These are phyloP conservation scores for Phrynocephalus versicolor DNA, from an alignment of 2,113 vertebrate genomes.

Conservation along the genomic window DNA sequence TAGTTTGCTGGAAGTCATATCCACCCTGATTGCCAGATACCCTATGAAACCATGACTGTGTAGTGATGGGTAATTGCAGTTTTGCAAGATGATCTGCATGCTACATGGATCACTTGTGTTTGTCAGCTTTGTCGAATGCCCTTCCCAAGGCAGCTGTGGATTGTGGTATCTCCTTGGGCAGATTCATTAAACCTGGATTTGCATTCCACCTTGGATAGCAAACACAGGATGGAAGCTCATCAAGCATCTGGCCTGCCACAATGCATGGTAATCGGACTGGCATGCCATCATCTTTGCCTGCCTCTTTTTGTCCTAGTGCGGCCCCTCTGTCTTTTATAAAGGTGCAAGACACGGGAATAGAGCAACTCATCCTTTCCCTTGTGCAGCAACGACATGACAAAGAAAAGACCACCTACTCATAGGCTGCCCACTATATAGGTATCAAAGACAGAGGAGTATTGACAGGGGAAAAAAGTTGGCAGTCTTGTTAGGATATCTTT, in stretches of 20 bases:
- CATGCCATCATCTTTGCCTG: neutral
- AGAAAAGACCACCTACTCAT: neutral
- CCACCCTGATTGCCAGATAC: neutral
- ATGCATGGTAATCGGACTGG: neutral
- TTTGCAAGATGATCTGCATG: neutral
- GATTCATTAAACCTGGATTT: neutral
- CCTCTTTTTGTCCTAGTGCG: neutral
- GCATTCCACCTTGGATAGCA: neutral
- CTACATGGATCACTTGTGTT: neutral
- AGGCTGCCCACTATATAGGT: neutral
- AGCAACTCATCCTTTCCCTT: neutral
- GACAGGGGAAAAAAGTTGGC: neutral
- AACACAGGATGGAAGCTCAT: neutral
- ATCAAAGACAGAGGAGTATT: neutral
- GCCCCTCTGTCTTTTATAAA: neutral
- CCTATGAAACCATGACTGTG: neutral
- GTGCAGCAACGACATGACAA: neutral
- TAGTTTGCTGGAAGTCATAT: no score
- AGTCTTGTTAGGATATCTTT: neutral
- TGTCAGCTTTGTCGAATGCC: neutral
- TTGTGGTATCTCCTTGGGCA: neutral
- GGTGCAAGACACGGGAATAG: neutral
- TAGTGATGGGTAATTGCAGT: neutral
- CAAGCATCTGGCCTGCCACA: neutral
- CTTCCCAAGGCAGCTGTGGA: no score